Evolutionary conservation across 1,140 invertebrate species (phyloP).

Genomic region (Bacillus rossius): DNA sequence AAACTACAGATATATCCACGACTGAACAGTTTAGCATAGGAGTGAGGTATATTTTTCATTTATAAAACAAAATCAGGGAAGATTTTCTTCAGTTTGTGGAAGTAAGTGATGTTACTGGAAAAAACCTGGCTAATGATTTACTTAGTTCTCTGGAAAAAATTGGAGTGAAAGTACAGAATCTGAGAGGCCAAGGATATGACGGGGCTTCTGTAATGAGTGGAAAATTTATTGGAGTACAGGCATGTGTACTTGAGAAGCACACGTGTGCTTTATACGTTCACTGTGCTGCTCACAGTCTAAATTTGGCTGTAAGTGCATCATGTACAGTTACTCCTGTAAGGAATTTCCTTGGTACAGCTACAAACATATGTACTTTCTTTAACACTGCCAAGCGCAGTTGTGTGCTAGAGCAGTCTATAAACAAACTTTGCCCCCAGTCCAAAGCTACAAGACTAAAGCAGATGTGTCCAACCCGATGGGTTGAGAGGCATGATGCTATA

Average conservation of each 20-base stretch:
- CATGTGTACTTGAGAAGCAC: conserved; percentile 20
- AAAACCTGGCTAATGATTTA: conserved; percentile 14
- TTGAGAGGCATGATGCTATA: conserved; percentile 21
- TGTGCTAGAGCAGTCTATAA: conserved; percentile 11
- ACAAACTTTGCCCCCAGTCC: conserved; percentile 9
- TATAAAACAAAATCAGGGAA: conserved; percentile 5
- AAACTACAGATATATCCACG: conserved; percentile 18
- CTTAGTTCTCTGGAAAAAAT: conserved; percentile 14
- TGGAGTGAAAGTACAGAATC: conserved; percentile 16
- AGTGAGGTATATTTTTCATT: conserved; percentile 14
- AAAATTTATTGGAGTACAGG: conserved; percentile 24
- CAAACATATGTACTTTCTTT: conserved; percentile 9
- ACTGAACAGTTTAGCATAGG: conserved; percentile 22
- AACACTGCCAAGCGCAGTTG: too few species aligned
- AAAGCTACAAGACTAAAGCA: too few species aligned
- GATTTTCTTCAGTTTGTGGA: conserved; percentile 21
- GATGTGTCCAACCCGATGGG: conserved; percentile 20
- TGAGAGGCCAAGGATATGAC: conserved; percentile 29
- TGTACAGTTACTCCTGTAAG: conserved; percentile 21
- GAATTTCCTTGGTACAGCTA: conserved; percentile 19
- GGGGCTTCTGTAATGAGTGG: conserved; percentile 28
- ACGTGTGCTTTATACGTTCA: conserved; percentile 24
- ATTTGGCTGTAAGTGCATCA: conserved; percentile 17
- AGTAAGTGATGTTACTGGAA: conserved; percentile 21
- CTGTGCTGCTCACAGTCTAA: conserved; percentile 27